Evolutionary conservation across 1,140 invertebrate genomes (phyloP), one percentile per base, ranked within the genome.

Genomic region (Scaptomyza montana): DNA sequence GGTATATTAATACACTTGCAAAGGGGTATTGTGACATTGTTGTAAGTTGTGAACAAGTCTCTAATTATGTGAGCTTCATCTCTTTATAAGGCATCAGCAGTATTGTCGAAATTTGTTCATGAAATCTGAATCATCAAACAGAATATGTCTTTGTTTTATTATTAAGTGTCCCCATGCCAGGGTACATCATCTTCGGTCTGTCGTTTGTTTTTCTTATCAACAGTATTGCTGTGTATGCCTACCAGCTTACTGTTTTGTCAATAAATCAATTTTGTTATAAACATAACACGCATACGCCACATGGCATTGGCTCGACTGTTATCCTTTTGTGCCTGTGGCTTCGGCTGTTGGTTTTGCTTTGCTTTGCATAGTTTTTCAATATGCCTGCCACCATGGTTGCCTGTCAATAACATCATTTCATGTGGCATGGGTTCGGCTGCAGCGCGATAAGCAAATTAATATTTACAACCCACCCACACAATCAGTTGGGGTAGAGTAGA

Each of bases 371-470:
- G 81, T 87, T 81, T 53, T 78, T 87, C 71, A 62, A 71, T 80
- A 73, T 76, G 49, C 21, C 10, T 30, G 47, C 67, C 19, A 21
- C 5, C 56, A 41, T 19, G 53, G 16, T 61, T 78, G 84, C 67
- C 82, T 86, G 84, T 85, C 81, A 85, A 85, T 85, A 85, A 85
- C 81, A 85, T 85, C 78, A 85, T 78, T 87, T 70, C 21, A 25
- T 25, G 21, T 25, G 21, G 30, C 5, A 6, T 70, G 68, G 75
- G 76, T 70, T 78, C 84, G 79, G 72, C 74, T 72, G 68, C 74
- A 72, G 63, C 80, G 84, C 84, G 84, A 89, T 89, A 89, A 89
- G 84, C 84, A 89, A 89, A 89, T 89, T 89, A 89, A 89, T 89
- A 84, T 89, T 84, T 80, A 74, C 56, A 54, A 9, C 25, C 49